Conservation (phyloP, 2,113 vertebrate species). For the Loxodonta africana region DNA sequence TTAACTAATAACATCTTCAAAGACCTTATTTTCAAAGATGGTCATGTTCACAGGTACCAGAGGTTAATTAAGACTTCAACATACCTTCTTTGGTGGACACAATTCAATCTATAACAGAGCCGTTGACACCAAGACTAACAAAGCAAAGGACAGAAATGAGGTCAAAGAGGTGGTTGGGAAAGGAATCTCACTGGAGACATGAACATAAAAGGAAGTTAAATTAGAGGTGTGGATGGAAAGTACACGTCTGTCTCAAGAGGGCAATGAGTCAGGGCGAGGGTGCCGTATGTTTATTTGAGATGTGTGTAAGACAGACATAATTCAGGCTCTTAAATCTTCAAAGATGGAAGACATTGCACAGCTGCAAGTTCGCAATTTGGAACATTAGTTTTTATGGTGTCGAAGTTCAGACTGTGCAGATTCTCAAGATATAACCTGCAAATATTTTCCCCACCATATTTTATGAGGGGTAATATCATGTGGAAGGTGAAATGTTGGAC, state of each 20-base stretch:
- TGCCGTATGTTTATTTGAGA: not conserved
- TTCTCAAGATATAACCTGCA: not conserved
- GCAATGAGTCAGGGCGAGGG: not conserved
- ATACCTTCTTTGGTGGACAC: too few species aligned
- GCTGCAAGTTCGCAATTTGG: too few species aligned
- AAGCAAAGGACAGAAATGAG: not conserved
- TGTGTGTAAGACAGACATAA: not conserved
- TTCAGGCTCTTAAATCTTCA: not conserved
- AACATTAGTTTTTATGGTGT: not conserved
- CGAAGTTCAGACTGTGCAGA: not conserved
- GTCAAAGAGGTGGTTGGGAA: not conserved
- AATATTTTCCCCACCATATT: not conserved
- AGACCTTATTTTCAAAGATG: too few species aligned
- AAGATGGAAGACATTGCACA: not conserved
- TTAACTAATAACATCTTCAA: too few species aligned
- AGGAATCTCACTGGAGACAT: not conserved
- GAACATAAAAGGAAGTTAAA: not conserved
- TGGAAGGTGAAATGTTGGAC: not conserved
- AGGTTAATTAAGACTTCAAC: too few species aligned
- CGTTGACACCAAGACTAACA: not conserved
- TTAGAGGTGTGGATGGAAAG: too few species aligned
- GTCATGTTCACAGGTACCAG: too few species aligned
- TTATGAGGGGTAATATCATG: not conserved
- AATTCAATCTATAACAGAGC: too few species aligned
- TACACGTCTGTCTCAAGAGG: not conserved